Evolutionary conservation across 2,113 vertebrate species (phyloP).

Genomic region (Pseudonaja textilis): DNA sequence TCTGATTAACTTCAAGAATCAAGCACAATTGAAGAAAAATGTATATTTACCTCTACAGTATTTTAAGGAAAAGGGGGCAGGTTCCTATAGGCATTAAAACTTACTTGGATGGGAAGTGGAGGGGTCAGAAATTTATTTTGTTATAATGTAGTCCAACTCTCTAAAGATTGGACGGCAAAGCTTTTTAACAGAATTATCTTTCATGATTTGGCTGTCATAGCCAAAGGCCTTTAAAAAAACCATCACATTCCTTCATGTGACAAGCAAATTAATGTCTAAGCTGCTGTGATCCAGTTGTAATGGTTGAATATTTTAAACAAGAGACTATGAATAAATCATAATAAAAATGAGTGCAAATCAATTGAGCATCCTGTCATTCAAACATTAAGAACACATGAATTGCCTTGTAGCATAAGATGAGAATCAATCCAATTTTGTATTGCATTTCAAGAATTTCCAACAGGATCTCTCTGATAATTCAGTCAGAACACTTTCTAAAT

Average conservation of each 20-base stretch:
- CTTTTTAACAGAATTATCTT: background rate
- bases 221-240: background rate
- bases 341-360: constrained; percentile 2
- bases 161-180: background rate
- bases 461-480: background rate
- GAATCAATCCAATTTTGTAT: background rate
- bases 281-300: background rate
- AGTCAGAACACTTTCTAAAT: background rate
- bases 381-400: background rate
- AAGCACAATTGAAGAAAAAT: background rate
- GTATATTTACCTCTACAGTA: no score
- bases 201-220: background rate
- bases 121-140: background rate
- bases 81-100: background rate
- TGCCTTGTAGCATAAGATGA: background rate
- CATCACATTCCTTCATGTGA: background rate
- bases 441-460: background rate
- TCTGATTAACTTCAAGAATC: background rate
- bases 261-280: background rate
- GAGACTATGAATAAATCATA: constrained; percentile 1
- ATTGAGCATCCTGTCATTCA: background rate
- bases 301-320: background rate
- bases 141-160: background rate
- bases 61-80: no score
- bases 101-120: background rate